Percentiles rank a stretch among this genome's conserved stretches.
These are phyloP conservation scores for Melikaiella ostensackeni DNA, from an alignment of 2,888 invertebrate genomes.

Conservation along the genomic window DNA sequence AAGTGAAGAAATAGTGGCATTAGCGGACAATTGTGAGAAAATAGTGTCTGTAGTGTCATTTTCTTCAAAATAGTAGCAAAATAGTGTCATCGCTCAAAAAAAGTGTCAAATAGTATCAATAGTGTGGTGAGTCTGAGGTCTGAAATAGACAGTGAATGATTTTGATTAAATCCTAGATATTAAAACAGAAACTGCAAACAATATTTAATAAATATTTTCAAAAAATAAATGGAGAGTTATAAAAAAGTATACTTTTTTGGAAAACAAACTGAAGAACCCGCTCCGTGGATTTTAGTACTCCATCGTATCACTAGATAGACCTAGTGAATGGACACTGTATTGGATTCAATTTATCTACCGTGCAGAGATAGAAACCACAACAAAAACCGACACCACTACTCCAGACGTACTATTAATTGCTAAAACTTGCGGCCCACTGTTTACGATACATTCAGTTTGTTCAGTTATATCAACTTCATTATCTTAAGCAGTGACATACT, in stretches of 20 bases:
- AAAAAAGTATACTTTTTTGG: background rate
- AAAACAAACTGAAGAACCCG: conserved; percentile 1
- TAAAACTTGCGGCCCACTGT: conserved; percentile 2
- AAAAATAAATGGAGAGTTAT: background rate
- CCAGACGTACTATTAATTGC: background rate
- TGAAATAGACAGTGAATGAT: no score
- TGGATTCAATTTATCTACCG: conserved; percentile 7
- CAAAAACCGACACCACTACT: background rate
- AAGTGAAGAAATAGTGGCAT: no score
- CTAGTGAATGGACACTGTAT: conserved; percentile 5
- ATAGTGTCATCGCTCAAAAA: no score
- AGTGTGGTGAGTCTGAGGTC: no score
- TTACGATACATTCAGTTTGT: background rate
- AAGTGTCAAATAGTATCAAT: no score
- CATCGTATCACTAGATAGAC: conserved; percentile 19
- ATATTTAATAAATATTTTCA: no score
- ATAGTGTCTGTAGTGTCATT: no score
- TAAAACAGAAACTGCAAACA: no score
- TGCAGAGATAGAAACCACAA: background rate
- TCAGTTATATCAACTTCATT: background rate
- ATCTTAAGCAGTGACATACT: background rate
- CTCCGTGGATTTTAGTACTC: conserved; percentile 15
- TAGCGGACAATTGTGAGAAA: no score
- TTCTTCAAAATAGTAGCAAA: no score
- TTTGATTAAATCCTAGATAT: no score